Evolutionary conservation across 2,888 invertebrate species (phyloP), one percentile per base, ranked within the genome.

Genomic region (Lithophane socia): DNA sequence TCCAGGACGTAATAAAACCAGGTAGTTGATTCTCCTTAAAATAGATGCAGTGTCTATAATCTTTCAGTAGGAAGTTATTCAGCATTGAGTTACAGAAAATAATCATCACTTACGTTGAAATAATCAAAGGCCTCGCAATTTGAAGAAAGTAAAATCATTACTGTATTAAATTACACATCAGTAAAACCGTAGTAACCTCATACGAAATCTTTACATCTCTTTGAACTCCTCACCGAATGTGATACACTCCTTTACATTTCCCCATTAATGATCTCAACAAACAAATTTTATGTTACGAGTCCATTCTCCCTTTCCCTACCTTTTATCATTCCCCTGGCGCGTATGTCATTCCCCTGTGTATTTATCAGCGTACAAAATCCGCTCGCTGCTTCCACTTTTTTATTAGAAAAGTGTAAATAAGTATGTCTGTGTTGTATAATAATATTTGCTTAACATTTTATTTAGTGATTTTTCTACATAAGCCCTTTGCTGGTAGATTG

Each of bases 141-240:
- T 37, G 18, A 60, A 64, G 21, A 13, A n/a, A 54, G n/a, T 37
- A 21, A 18, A 70, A 12, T 37, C 7, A 47, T 67, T 29, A 77
- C 42, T 52, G 37, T 63, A 64, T 69, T 42, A 60, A 58, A 83
- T 77, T 69, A 63, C 24, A 52, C 24, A 61, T 49, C 13, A 49
- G 9, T 69, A 37, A 49, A 75, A 49, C 18, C 54, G 16, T 29
- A 56, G 60, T 16, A 69, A 64, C 72, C 61, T n/a, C 68, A 73
- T 69, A 42, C 21, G 44, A 79, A 64, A 44, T 65, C 42, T 16
- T 18, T 1, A 18, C 18, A 54, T 67, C 44, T 18, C 67, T 76
- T 80, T 83, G 63, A 77, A 80, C 72, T 68, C 18, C 49, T 79
- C 49, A 61, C 44, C n/a, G 71, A 80, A 83, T 69, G 61, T 69